Evolutionary conservation across 1,140 invertebrate species (phyloP), one percentile per base, ranked within the genome.

Genomic region (Bombus huntii): DNA sequence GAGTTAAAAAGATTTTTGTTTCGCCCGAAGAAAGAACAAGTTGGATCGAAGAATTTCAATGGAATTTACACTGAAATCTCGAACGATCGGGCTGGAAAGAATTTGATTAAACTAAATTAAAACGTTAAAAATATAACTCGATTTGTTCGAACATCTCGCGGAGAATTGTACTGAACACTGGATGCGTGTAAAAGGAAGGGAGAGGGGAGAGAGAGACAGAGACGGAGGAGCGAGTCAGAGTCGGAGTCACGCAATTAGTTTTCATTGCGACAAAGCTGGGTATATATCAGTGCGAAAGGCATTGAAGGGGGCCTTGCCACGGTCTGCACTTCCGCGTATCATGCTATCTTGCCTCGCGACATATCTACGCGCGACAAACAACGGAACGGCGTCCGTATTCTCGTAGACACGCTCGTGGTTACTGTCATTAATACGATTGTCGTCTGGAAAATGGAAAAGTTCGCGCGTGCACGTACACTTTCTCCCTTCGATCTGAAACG

Each of bases 261-360:
- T 86, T 88, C 90, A 90, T 91, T 87, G 87, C 84, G 87, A 84
- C 87, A 88, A 90, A 91, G 87, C 82, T 80, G 88, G 86, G 91
- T 82, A 72, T 85, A 90, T 90, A 91, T 91, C 91, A 92, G 89
- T 88, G 92, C 89, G 86, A 88, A 92, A 94, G 94, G 90, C 94
- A 95, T 95, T 94, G 94, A 94, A 89, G 83, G 90, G 91, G 89
- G 92, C 94, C 94, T 95, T 94, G 94, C 92, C 85, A 89, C 87
- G 81, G 88, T 73, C 75, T 90, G 89, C 87, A 93, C 94, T 95
- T 95, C 94, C 94, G 94, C 90, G 92, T 94, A 93, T 93, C 91
- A 92, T 82, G 91, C 90, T 93, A 92, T 93, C 92, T 93, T 86
- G 92, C 92, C 92, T 90, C 87, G 87, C 88, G 75, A 82, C 90